phyloP scores from a whole-genome alignment of 2,797 vertebrate genomes.

The Leuciscus waleckii region DNA sequence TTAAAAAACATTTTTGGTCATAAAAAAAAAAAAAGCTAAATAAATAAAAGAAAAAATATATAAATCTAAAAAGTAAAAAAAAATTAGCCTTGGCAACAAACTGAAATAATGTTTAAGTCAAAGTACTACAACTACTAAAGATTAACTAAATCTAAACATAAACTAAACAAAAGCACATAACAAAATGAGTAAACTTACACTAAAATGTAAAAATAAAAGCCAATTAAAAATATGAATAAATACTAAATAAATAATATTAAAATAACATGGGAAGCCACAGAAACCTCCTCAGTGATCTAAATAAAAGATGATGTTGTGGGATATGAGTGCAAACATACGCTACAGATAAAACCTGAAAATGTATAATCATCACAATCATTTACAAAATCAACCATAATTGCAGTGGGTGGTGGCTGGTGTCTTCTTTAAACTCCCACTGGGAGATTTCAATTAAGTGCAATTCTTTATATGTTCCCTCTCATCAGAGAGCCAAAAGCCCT shows the following conservation, averaged over 20 bases:
- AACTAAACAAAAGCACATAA: not conserved
- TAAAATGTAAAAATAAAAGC: not conserved
- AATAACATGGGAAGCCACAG: not conserved
- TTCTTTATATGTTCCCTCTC: not conserved
- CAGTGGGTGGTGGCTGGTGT: slow-evolving; percentile 17
- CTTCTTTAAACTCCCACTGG: slow-evolving; percentile 32
- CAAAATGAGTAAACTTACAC: not conserved
- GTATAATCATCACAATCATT: not conserved
- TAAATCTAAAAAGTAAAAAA: not conserved
- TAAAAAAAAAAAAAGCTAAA: no score
- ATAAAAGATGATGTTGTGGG: not conserved
- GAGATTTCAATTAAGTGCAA: slow-evolving; percentile 33
- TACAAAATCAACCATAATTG: slow-evolving; percentile 6
- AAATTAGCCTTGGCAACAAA: not conserved
- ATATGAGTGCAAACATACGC: not conserved
- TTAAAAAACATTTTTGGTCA: no score
- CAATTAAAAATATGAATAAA: not conserved
- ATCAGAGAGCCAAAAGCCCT: slow-evolving; percentile 31
- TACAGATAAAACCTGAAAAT: not conserved
- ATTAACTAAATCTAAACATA: not conserved
- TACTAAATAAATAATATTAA: not conserved
- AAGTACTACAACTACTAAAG: not conserved
- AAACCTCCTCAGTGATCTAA: not conserved
- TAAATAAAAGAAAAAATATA: no score
- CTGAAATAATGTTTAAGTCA: not conserved